Percentiles rank a stretch among this genome's conserved stretches.
Conservation (phyloP, 2,888 invertebrate genomes). For the Pollenia amentaria region DNA sequence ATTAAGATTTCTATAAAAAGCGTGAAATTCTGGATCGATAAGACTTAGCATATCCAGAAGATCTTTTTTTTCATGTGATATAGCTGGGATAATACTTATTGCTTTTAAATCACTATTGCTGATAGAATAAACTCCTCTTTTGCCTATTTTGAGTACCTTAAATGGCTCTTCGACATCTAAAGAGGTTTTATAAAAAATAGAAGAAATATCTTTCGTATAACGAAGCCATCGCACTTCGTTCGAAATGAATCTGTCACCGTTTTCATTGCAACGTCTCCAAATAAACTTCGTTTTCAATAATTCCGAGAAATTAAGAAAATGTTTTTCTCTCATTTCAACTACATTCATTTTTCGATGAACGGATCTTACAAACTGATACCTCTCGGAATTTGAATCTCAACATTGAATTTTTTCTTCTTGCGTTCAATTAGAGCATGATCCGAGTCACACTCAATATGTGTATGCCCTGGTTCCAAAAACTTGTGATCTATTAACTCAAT, state of each 20-base stretch:
- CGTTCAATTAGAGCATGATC: conserved; percentile 68
- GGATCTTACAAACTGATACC: conserved; percentile 63
- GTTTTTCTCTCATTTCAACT: conserved; percentile 51
- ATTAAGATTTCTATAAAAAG: conserved; percentile 62
- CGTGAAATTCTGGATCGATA: conserved; percentile 62
- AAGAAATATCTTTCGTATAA: conserved; percentile 55
- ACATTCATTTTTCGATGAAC: conserved; percentile 51
- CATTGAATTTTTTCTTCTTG: conserved; percentile 65
- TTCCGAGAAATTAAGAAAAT: conserved; percentile 59
- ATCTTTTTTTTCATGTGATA: conserved; percentile 55
- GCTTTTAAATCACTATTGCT: conserved; percentile 55
- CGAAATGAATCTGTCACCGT: conserved; percentile 61
- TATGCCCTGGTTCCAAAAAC: conserved; percentile 62
- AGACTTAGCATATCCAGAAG: conserved; percentile 60
- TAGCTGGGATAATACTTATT: conserved; percentile 49
- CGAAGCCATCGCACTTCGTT: conserved; percentile 66
- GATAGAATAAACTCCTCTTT: conserved; percentile 58
- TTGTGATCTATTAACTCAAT: conserved; percentile 69
- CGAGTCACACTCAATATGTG: conserved; percentile 68
- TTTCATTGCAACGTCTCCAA: conserved; percentile 55
- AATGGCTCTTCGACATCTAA: conserved; percentile 67
- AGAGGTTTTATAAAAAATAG: conserved; percentile 63
- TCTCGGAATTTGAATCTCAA: conserved; percentile 64
- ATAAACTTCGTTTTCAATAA: conserved; percentile 52
- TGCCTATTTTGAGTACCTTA: conserved; percentile 62